Percentiles rank a stretch among this genome's conserved stretches.
phyloP scores from a whole-genome alignment of 2,888 invertebrate genomes.

The Pelosia muscerda region DNA sequence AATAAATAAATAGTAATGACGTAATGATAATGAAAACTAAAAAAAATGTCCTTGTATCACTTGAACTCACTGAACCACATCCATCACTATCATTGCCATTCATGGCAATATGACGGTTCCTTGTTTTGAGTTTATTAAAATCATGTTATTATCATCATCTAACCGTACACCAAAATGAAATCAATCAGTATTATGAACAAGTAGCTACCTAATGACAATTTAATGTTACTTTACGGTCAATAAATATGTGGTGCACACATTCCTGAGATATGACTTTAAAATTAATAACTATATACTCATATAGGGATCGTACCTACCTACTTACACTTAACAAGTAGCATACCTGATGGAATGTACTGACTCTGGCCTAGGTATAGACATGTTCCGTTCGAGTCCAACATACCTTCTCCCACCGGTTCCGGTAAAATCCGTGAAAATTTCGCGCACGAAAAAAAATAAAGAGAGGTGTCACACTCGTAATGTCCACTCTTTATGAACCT shows the following conservation, averaged over 20 bases:
- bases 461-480: no score
- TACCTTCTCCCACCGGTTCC: no score
- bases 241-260: not conserved
- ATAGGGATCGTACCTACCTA: not conserved
- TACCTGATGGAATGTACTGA: no score
- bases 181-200: slow-evolving; percentile 8
- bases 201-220: not conserved
- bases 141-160: slow-evolving; percentile 15
- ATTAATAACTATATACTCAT: not conserved
- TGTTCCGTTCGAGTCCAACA: no score
- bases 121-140: slow-evolving; percentile 33
- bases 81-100: slow-evolving; percentile 2
- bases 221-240: not conserved
- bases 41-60: not conserved
- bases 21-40: not conserved
- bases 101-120: slow-evolving; percentile 20
- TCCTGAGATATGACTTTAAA: not conserved
- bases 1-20: not conserved
- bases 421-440: no score
- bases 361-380: no score
- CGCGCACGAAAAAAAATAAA: no score
- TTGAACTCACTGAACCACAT: slow-evolving; percentile 25
- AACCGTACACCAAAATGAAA: slow-evolving; percentile 20
- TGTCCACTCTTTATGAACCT: no score
- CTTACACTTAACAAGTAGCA: no score